A percentile compares a stretch with the other conserved stretches of the same genome.
Conservation (phyloP, 2,113 vertebrate species). For the Merops nubicus region DNA sequence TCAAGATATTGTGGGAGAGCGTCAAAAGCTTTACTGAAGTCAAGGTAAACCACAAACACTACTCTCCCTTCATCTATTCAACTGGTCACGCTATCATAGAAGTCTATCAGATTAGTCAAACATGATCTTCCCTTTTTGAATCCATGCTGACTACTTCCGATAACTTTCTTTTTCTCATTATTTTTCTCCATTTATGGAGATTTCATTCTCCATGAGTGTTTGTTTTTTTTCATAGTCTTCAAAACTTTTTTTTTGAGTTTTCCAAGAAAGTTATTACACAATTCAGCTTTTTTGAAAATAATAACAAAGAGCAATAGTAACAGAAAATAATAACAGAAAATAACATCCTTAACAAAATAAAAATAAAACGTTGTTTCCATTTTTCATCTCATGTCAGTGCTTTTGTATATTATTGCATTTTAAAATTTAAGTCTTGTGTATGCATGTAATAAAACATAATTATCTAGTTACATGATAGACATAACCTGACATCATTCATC, state of each 20-base stretch:
- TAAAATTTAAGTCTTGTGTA: background rate
- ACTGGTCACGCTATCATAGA: too few relatives aligned
- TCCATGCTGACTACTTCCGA: too few relatives aligned
- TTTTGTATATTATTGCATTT: background rate
- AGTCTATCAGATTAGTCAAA: too few relatives aligned
- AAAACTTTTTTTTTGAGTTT: background rate
- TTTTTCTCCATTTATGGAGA: too few relatives aligned
- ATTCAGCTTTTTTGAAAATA: background rate
- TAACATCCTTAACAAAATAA: background rate
- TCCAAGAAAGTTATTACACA: background rate
- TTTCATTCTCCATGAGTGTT: background rate
- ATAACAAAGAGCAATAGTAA: background rate
- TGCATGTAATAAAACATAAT: background rate
- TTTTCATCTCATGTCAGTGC: background rate
- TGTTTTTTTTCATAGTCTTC: background rate
- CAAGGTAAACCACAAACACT: too few relatives aligned
- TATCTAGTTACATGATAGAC: background rate
- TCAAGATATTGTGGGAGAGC: too few relatives aligned
- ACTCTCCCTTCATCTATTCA: too few relatives aligned
- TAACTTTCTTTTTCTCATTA: too few relatives aligned
- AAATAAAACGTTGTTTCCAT: background rate
- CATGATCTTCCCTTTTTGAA: too few relatives aligned
- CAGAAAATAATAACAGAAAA: background rate
- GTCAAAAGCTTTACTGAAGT: too few relatives aligned
- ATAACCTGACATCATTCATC: background rate